Conservation (phyloP, 2,888 invertebrate genomes). For the Artemia sinica region DNA sequence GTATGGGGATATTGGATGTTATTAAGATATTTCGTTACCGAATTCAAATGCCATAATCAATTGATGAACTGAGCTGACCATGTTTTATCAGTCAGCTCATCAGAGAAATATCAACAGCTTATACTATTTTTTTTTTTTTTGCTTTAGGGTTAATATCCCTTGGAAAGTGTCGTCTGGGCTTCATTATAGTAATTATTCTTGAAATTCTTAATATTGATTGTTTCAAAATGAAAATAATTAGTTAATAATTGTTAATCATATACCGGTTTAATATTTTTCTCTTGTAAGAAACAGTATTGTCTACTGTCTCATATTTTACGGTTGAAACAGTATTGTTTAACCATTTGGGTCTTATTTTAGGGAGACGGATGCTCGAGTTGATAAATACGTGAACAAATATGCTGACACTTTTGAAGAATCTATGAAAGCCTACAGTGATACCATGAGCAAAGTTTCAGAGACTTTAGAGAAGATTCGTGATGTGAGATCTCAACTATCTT, state of each 20-base stretch:
- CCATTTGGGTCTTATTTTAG: conserved; percentile 29
- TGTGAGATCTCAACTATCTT: conserved; percentile 61
- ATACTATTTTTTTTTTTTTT: too few relatives aligned
- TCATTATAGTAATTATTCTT: too few relatives aligned
- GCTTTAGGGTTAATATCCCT: too few relatives aligned
- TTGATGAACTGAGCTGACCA: too few relatives aligned
- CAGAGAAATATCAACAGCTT: too few relatives aligned
- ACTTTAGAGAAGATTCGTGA: conserved; percentile 55
- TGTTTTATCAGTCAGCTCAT: too few relatives aligned
- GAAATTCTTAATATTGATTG: too few relatives aligned
- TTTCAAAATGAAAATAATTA: background rate
- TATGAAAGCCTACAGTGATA: conserved; percentile 55
- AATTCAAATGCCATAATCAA: too few relatives aligned
- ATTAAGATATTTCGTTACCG: too few relatives aligned
- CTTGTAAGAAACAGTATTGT: background rate
- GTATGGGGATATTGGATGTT: too few relatives aligned
- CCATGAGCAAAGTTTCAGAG: conserved; percentile 55
- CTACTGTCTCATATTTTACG: background rate
- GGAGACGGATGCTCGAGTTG: conserved; percentile 69
- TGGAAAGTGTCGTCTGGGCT: too few relatives aligned
- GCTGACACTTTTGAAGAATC: conserved; percentile 71
- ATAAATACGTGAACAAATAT: conserved; percentile 69
- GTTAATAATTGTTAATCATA: background rate
- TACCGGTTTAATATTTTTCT: background rate
- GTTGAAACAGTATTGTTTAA: too few relatives aligned